Evolutionary conservation across 2,797 vertebrate genomes (phyloP).

Genomic region (Echeneis naucrates): DNA sequence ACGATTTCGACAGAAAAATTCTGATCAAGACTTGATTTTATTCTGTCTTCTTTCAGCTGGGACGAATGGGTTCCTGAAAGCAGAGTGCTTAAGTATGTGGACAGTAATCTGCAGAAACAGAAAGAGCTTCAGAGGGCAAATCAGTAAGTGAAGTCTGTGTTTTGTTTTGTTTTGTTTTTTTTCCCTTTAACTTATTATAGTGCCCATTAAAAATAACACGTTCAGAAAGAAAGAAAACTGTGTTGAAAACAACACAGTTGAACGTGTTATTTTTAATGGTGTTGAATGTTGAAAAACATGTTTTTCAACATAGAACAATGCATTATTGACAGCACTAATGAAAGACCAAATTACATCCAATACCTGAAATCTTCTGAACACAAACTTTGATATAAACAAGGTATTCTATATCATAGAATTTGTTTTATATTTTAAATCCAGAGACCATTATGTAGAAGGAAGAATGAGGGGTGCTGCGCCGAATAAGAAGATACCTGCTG

Average conservation of each 20-base stretch:
- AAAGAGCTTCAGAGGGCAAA: constrained; percentile 99
- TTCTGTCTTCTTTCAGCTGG: constrained; percentile 85
- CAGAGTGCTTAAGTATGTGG: constrained; percentile 99
- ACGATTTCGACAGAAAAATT: not conserved
- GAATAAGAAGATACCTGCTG: constrained; percentile 95
- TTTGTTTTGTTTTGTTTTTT: too few species aligned
- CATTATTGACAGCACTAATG: not conserved
- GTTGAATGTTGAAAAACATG: too few species aligned
- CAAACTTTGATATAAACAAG: not conserved
- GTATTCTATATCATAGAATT: not conserved
- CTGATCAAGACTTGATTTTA: constrained; percentile 17
- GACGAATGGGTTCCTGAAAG: constrained; percentile 99
- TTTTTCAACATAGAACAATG: not conserved
- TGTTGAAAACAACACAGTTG: too few species aligned
- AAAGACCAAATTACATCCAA: not conserved
- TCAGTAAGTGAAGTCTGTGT: constrained; percentile 90
- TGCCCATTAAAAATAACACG: not conserved
- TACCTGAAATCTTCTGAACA: constrained; percentile 4
- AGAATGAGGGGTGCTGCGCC: constrained; percentile 99
- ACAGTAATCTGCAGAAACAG: constrained; percentile 99
- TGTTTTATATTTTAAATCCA: constrained; percentile 62
- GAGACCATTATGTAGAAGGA: constrained; percentile 99
- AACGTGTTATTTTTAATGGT: too few species aligned
- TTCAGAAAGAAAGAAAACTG: too few species aligned
- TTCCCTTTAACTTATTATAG: not conserved